Evolutionary conservation across 2,113 vertebrate genomes (phyloP).

Genomic region (Chaenogobius annularis): DNA sequence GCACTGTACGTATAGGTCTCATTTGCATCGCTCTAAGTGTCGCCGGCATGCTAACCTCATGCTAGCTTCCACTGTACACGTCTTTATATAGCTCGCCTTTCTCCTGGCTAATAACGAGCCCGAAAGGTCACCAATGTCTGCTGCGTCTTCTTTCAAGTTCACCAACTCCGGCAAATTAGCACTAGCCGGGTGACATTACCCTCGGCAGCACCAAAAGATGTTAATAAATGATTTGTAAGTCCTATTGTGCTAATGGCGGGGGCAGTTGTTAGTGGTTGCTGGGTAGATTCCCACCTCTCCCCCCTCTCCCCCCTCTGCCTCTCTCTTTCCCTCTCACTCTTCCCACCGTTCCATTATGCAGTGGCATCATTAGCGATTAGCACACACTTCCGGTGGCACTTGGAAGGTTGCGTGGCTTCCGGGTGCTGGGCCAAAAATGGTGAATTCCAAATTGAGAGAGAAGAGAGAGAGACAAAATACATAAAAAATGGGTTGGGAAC

Average conservation of each 20-base stretch:
- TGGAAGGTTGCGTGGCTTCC: constrained; percentile 80
- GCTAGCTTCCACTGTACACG: constrained; percentile 36
- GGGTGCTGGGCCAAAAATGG: constrained; percentile 63
- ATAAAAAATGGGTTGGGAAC: constrained; percentile 70
- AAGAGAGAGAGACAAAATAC: constrained; percentile 3
- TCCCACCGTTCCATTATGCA: constrained; percentile 83
- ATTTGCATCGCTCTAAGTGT: constrained; percentile 56
- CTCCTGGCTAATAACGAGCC: constrained; percentile 79
- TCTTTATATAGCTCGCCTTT: constrained; percentile 71
- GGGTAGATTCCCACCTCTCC: constrained; percentile 8
- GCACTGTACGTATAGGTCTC: constrained; percentile 54
- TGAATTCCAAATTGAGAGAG: constrained; percentile 5
- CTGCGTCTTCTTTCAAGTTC: constrained; percentile 90
- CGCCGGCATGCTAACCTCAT: constrained; percentile 43
- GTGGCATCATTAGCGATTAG: constrained; percentile 84
- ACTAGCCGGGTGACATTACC: constrained; percentile 99
- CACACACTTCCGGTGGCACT: constrained; percentile 82
- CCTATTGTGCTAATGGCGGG: constrained; percentile 81
- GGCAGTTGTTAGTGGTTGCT: constrained; percentile 85
- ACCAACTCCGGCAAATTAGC: constrained; percentile 90
- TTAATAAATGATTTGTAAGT: constrained; percentile 97
- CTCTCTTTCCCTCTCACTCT: background rate
- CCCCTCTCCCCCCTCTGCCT: constrained; percentile 21
- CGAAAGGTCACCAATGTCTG: constrained; percentile 91
- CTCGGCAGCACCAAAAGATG: constrained; percentile 94